Percentiles rank a stretch among this genome's conserved stretches.
Conservation (phyloP, 2,888 invertebrate genomes). For the Andrena bicolor region DNA sequence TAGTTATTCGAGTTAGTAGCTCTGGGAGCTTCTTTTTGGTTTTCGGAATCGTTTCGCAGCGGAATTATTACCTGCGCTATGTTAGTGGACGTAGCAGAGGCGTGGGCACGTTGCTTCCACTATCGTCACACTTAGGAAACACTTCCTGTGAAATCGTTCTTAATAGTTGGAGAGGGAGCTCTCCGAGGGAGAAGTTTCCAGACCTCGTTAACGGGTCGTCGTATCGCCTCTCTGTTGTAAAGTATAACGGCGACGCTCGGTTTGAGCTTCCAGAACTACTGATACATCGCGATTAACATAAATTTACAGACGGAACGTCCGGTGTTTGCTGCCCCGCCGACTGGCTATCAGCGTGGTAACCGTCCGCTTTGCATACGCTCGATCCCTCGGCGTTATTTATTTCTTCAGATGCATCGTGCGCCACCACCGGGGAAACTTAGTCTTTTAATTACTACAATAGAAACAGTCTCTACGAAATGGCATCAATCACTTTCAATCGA, state of each 20-base stretch:
- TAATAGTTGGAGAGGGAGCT: neutral
- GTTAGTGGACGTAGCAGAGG: too few relatives aligned
- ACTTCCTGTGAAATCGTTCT: neutral
- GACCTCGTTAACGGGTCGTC: slow-evolving; percentile 38
- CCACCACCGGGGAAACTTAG: neutral
- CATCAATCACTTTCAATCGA: too few relatives aligned
- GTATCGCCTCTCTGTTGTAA: slow-evolving; percentile 45
- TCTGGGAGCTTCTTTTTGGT: too few relatives aligned
- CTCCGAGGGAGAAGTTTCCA: slow-evolving; percentile 30
- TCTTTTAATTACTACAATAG: neutral
- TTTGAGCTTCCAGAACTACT: slow-evolving; percentile 78
- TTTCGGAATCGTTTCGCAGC: too few relatives aligned
- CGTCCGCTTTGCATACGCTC: slow-evolving; percentile 82
- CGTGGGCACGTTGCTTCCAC: neutral
- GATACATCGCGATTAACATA: slow-evolving; percentile 85
- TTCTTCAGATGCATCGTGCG: slow-evolving; percentile 41
- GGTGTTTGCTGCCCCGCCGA: slow-evolving; percentile 77
- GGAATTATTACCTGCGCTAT: too few relatives aligned
- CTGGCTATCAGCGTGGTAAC: slow-evolving; percentile 82
- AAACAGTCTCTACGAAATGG: too few relatives aligned
- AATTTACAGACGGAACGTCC: slow-evolving; percentile 83
- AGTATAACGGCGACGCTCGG: slow-evolving; percentile 68
- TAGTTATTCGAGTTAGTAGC: too few relatives aligned
- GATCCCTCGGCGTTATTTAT: slow-evolving; percentile 78
- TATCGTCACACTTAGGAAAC: neutral